These are phyloP conservation scores for Prionailurus bengalensis DNA, from an alignment of 2,113 vertebrate genomes.

Conservation along the genomic window DNA sequence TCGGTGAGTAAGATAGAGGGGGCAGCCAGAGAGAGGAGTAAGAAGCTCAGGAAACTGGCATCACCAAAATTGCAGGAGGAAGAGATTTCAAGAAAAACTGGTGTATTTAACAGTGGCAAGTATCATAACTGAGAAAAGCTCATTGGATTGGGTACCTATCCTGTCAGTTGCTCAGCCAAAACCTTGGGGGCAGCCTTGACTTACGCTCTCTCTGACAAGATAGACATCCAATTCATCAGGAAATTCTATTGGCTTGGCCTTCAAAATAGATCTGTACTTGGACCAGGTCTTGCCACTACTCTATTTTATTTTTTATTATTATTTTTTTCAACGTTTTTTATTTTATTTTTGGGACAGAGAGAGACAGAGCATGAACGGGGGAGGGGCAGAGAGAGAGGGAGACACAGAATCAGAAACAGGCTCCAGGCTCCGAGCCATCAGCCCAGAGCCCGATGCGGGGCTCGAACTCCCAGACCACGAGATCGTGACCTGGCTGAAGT, in stretches of 20 bases:
- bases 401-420: too few relatives aligned
- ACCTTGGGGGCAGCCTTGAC: neutral
- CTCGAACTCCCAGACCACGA: too few relatives aligned
- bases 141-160: neutral
- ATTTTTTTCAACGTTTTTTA: too few relatives aligned
- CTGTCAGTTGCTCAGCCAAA: neutral
- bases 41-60: neutral
- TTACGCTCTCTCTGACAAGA: neutral
- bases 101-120: neutral
- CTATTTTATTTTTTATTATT: neutral
- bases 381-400: too few relatives aligned
- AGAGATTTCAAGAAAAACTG: neutral
- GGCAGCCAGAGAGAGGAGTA: neutral
- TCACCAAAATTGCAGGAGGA: neutral
- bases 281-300: neutral
- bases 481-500: too few relatives aligned
- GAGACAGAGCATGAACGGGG: too few relatives aligned
- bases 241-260: conserved; percentile 1
- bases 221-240: neutral
- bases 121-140: neutral
- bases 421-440: too few relatives aligned
- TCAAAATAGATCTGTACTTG: neutral
- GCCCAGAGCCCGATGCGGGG: too few relatives aligned
- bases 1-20: fast-evolving
- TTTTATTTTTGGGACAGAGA: too few relatives aligned